Percentiles rank a stretch among this genome's conserved stretches.
These are phyloP conservation scores for Pecten maximus DNA, from an alignment of 2,888 invertebrate genomes.

Conservation along the genomic window DNA sequence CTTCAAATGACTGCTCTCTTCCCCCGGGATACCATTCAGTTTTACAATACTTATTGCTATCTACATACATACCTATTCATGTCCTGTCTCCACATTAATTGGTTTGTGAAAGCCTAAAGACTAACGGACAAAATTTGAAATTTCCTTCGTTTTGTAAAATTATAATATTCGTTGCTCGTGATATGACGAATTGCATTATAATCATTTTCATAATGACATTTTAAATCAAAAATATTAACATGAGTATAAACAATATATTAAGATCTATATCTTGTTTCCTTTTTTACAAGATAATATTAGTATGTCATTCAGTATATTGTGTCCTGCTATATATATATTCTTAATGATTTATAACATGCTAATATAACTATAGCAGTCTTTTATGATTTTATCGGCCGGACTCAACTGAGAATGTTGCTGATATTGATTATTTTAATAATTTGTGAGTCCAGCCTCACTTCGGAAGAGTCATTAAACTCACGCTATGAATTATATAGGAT, in stretches of 20 bases:
- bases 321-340: too few relatives aligned
- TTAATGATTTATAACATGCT: neutral
- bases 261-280: too few relatives aligned
- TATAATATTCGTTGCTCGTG: neutral
- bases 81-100: neutral
- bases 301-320: too few relatives aligned
- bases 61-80: neutral
- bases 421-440: constrained; percentile 14
- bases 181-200: too few relatives aligned
- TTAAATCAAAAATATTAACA: too few relatives aligned
- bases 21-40: constrained; percentile 3
- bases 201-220: too few relatives aligned
- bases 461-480: neutral
- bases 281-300: too few relatives aligned
- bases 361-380: neutral
- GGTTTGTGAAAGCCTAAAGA: neutral
- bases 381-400: neutral
- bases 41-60: neutral
- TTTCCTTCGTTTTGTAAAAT: neutral
- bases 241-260: too few relatives aligned
- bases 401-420: neutral
- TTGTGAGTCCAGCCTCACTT: neutral
- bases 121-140: neutral
- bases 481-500: constrained; percentile 2
- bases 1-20: constrained; percentile 13